Evolutionary conservation across 2,113 vertebrate genomes (phyloP).

Genomic region (Bagarius yarrelli): DNA sequence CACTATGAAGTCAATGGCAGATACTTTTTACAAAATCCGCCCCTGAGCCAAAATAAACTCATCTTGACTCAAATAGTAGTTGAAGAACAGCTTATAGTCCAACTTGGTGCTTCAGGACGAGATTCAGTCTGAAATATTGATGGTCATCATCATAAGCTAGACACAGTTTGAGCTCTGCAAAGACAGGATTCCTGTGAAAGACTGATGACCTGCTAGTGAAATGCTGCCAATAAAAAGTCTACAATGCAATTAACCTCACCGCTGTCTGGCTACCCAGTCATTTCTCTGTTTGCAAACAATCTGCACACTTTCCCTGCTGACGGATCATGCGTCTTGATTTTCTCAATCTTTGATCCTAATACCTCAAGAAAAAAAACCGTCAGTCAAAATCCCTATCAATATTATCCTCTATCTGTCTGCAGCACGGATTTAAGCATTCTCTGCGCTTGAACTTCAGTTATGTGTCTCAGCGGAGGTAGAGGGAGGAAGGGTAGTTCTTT

Average conservation of each 20-base stretch:
- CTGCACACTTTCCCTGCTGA: slow-evolving; percentile 23
- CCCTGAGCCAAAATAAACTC: slow-evolving; percentile 41
- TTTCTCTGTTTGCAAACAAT: slow-evolving; percentile 41
- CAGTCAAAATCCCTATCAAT: slow-evolving; percentile 35
- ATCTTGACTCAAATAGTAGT: slow-evolving; percentile 26
- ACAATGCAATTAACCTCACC: slow-evolving; percentile 14
- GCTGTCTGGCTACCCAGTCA: slow-evolving; percentile 23
- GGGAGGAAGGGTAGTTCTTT: slow-evolving; percentile 29
- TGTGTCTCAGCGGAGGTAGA: slow-evolving; percentile 37
- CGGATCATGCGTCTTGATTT: background rate
- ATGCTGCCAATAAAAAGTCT: slow-evolving; percentile 44
- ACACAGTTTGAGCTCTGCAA: background rate
- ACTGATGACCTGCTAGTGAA: slow-evolving; percentile 27
- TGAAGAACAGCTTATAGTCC: slow-evolving; percentile 6
- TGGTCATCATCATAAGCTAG: background rate
- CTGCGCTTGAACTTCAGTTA: slow-evolving; percentile 37
- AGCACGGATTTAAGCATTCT: slow-evolving; percentile 24
- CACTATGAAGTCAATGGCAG: slow-evolving; percentile 8
- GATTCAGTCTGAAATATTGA: slow-evolving; percentile 12
- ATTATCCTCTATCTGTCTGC: slow-evolving; percentile 37
- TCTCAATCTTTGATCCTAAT: slow-evolving; percentile 27
- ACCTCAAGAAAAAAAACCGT: slow-evolving; percentile 18
- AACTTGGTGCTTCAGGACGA: background rate
- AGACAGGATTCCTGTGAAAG: slow-evolving; percentile 7
- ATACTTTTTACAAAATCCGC: slow-evolving; percentile 39